These are phyloP conservation scores for Benitochromis conjunctus DNA, from an alignment of 2,113 vertebrate genomes.

Conservation along the genomic window DNA sequence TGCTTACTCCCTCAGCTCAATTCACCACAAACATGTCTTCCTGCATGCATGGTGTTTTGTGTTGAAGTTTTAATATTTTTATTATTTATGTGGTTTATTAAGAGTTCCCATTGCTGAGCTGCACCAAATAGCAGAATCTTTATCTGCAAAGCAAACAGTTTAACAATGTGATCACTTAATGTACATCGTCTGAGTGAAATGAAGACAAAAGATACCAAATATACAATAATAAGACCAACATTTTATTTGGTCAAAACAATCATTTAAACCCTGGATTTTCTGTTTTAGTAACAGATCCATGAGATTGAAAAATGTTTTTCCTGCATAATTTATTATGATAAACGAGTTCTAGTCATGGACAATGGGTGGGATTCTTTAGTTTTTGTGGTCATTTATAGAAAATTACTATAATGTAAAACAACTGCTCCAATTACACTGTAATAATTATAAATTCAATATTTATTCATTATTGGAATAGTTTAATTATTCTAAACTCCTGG, in stretches of 20 bases:
- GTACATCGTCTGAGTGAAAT: not conserved
- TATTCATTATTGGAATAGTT: not conserved
- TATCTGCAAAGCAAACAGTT: not conserved
- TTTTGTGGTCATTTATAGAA: not conserved
- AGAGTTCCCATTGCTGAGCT: not conserved
- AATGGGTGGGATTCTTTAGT: not conserved
- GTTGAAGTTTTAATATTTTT: not conserved
- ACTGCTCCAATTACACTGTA: not conserved
- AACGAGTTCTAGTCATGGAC: not conserved
- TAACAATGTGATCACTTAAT: not conserved
- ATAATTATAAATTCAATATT: not conserved
- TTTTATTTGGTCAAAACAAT: not conserved
- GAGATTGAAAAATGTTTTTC: not conserved
- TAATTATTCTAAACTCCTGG: not conserved
- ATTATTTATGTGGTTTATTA: not conserved
- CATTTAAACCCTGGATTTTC: not conserved
- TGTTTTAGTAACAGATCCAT: not conserved
- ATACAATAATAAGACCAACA: not conserved
- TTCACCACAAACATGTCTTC: not conserved
- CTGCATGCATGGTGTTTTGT: not conserved
- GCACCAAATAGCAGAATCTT: not conserved
- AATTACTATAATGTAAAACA: not conserved
- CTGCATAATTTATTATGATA: not conserved
- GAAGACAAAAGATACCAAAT: not conserved
- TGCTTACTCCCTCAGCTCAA: not conserved